phyloP scores from a whole-genome alignment of 2,797 vertebrate genomes.

The Channa striata region DNA sequence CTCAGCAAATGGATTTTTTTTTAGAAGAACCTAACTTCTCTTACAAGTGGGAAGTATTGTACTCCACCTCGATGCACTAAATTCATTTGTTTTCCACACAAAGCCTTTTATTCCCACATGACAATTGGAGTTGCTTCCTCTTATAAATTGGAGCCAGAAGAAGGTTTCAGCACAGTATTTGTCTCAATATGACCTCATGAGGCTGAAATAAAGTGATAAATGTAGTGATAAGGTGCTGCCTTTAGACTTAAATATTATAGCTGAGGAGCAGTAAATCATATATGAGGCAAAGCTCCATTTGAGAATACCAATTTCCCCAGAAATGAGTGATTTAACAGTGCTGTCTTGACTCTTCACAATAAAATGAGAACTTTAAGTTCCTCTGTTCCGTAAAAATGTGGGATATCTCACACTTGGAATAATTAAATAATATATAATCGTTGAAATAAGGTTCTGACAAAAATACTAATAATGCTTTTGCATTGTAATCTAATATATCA shows the following conservation, averaged over 20 bases:
- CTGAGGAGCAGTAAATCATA: constrained; percentile 8
- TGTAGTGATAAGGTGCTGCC: constrained; percentile 12
- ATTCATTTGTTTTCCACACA: constrained; percentile 77
- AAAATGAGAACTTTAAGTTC: not conserved
- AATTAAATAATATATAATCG: not conserved
- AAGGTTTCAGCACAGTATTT: constrained; percentile 39
- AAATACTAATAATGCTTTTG: not conserved
- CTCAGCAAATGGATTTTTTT: constrained; percentile 58
- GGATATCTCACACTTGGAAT: not conserved
- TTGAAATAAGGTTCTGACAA: no score
- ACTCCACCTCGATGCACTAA: constrained; percentile 33
- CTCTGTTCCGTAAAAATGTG: not conserved
- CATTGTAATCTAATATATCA: constrained; percentile 1
- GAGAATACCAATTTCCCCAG: not conserved
- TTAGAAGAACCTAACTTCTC: constrained; percentile 59
- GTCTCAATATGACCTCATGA: constrained; percentile 55
- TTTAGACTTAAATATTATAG: constrained; percentile 3
- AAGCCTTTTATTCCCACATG: constrained; percentile 67
- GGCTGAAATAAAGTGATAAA: constrained; percentile 35
- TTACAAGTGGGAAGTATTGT: constrained; percentile 61
- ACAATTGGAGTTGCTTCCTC: constrained; percentile 55
- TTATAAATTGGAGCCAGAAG: constrained; percentile 49
- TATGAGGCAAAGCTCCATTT: constrained; percentile 1
- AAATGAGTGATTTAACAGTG: not conserved
- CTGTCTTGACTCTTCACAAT: not conserved